phyloP scores from a whole-genome alignment of 1,140 invertebrate species.

The Drosophila azteca region DNA sequence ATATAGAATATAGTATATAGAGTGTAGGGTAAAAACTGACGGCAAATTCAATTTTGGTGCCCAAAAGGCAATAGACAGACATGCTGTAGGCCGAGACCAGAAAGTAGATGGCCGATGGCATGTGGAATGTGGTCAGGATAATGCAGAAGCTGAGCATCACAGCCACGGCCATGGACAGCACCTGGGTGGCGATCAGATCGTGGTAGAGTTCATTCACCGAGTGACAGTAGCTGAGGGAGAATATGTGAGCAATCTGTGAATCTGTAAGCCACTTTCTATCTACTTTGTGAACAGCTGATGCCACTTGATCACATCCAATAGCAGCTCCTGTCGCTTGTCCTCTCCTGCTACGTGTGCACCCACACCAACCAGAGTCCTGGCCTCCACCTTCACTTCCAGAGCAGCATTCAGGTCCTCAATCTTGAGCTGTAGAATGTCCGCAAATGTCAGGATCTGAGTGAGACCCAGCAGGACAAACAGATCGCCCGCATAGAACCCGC shows the following conservation, averaged over 20 bases:
- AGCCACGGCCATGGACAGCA: conserved; percentile 44
- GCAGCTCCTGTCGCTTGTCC: neutral
- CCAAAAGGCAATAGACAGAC: conserved; percentile 61
- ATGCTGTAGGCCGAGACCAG: conserved; percentile 58
- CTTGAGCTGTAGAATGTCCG: conserved; percentile 52
- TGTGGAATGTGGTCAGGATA: conserved; percentile 44
- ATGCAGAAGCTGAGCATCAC: conserved; percentile 54
- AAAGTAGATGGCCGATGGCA: conserved; percentile 48
- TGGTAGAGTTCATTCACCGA: conserved; percentile 49
- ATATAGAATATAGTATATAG: neutral
- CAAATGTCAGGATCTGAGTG: conserved; percentile 53
- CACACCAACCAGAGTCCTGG: neutral
- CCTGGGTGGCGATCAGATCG: conserved; percentile 53
- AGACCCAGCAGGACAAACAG: conserved; percentile 45
- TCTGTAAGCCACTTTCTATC: neutral
- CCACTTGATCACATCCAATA: conserved; percentile 62
- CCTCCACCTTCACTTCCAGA: conserved; percentile 22
- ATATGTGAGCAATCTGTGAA: neutral
- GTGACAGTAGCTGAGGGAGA: conserved; percentile 41
- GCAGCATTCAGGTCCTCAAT: conserved; percentile 23
- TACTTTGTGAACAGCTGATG: conserved; percentile 64
- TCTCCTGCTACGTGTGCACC: conserved; percentile 2
- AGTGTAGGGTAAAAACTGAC: conserved; percentile 17
- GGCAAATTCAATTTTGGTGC: conserved; percentile 62
- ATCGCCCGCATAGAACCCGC: conserved; percentile 59